These are phyloP conservation scores for Cyphomyrus discorhynchus DNA, from an alignment of 2,113 vertebrate species.

Conservation along the genomic window DNA sequence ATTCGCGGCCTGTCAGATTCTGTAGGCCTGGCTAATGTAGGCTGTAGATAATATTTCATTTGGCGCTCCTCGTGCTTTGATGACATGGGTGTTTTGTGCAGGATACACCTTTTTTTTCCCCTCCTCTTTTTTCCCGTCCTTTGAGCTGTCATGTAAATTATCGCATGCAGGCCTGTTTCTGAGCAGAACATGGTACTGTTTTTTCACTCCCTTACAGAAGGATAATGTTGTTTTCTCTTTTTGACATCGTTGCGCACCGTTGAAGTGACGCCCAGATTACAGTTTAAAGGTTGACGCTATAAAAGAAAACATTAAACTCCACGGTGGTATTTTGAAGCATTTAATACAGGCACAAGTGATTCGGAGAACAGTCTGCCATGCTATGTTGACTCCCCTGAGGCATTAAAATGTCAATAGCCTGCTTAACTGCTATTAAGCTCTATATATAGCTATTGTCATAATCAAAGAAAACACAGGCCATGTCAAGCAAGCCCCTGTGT, in stretches of 20 bases:
- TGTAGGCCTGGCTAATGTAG: neutral
- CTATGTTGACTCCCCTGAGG: neutral
- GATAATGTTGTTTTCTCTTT: neutral
- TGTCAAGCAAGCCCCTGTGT: neutral
- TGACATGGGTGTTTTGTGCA: neutral
- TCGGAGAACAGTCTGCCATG: neutral
- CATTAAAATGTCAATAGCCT: constrained; percentile 3
- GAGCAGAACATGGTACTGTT: neutral
- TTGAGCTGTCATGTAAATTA: neutral
- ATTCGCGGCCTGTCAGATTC: neutral
- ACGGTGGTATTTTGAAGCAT: neutral
- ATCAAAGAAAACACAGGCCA: neutral
- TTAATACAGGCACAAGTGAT: neutral
- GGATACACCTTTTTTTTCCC: neutral
- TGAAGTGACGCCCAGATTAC: neutral
- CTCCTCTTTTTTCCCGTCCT: neutral
- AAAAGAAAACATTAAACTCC: neutral
- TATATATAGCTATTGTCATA: neutral
- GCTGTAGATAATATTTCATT: constrained; percentile 6
- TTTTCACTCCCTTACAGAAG: neutral
- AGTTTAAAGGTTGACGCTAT: neutral
- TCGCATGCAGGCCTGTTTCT: neutral
- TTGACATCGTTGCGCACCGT: neutral
- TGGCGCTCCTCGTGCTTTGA: neutral
- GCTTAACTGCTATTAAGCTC: neutral